Evolutionary conservation across 2,888 invertebrate species (phyloP).

Genomic region (Ernsta delagoae): DNA sequence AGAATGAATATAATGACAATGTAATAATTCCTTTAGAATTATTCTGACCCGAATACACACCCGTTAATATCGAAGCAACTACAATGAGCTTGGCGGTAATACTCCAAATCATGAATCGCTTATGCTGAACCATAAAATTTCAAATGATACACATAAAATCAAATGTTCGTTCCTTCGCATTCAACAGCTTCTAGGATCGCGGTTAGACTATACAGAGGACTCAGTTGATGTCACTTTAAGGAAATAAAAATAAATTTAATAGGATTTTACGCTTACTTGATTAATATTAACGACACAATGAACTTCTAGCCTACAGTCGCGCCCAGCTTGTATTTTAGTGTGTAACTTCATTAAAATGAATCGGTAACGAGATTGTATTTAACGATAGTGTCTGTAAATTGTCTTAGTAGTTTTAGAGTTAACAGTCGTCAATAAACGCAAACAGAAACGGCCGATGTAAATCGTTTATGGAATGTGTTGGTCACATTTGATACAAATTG

Average conservation of each 20-base stretch:
- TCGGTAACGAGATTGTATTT: constrained; percentile 32
- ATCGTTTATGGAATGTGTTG: constrained; percentile 7
- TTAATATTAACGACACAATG: constrained; percentile 15
- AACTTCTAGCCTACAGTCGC: constrained; percentile 16
- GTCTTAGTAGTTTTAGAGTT: constrained; percentile 27
- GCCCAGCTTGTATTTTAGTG: constrained; percentile 27
- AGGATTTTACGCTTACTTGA: constrained; percentile 20
- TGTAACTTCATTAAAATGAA: constrained; percentile 36
- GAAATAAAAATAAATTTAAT: constrained; percentile 33
- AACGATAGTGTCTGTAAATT: constrained; percentile 36
- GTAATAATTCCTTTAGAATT: constrained; percentile 31
- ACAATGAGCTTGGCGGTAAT: constrained; percentile 51
- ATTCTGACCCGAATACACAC: constrained; percentile 38
- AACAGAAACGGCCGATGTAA: constrained; percentile 20
- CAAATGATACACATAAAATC: constrained; percentile 43
- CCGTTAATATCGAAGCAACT: constrained; percentile 49
- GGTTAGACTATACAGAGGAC: constrained; percentile 20
- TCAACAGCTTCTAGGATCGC: constrained; percentile 35
- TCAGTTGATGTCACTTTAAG: constrained; percentile 25
- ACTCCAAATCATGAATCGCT: constrained; percentile 49
- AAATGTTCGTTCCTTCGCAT: constrained; percentile 53
- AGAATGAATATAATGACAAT: not conserved
- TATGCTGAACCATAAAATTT: constrained; percentile 52
- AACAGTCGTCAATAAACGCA: constrained; percentile 19
- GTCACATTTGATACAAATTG: not conserved